Conservation (phyloP, 2,797 vertebrate genomes). For the Geotrypetes seraphini region DNA sequence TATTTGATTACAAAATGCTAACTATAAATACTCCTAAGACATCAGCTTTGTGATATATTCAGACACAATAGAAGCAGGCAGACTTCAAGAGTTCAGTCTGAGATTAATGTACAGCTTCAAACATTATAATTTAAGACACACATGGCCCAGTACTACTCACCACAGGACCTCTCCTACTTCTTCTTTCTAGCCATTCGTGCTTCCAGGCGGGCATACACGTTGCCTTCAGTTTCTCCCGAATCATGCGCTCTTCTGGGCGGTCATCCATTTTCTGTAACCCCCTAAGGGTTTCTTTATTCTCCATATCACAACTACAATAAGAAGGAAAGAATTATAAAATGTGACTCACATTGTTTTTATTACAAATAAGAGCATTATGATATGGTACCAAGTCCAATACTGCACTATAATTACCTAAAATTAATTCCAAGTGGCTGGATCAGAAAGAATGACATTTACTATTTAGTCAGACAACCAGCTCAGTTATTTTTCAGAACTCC, state of each 20-base stretch:
- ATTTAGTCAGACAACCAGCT: too few relatives aligned
- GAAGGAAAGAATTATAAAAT: conserved; percentile 6
- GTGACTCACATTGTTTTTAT: conserved; percentile 5
- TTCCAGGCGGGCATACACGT: conserved; percentile 88
- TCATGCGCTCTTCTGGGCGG: conserved; percentile 79
- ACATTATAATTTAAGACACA: too few relatives aligned
- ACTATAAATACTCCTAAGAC: too few relatives aligned
- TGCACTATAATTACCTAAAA: not conserved
- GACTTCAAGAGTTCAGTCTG: not conserved
- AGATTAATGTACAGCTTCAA: not conserved
- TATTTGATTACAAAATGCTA: not conserved
- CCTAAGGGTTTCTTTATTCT: conserved; percentile 73
- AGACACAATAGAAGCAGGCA: too few relatives aligned
- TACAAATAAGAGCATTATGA: not conserved
- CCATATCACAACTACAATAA: conserved; percentile 68
- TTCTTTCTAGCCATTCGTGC: conserved; percentile 79
- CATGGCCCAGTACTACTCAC: conserved; percentile 36
- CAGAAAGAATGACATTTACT: not conserved
- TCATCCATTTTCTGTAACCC: conserved; percentile 84
- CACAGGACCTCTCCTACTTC: conserved; percentile 72
- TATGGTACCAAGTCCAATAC: not conserved
- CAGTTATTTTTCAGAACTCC: too few relatives aligned
- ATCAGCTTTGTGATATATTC: too few relatives aligned
- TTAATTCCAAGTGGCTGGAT: not conserved
- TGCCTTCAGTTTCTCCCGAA: conserved; percentile 80